Base-by-base conservation (phyloP, 1,140 invertebrate genomes). In the Vanessa atalanta region DNA sequence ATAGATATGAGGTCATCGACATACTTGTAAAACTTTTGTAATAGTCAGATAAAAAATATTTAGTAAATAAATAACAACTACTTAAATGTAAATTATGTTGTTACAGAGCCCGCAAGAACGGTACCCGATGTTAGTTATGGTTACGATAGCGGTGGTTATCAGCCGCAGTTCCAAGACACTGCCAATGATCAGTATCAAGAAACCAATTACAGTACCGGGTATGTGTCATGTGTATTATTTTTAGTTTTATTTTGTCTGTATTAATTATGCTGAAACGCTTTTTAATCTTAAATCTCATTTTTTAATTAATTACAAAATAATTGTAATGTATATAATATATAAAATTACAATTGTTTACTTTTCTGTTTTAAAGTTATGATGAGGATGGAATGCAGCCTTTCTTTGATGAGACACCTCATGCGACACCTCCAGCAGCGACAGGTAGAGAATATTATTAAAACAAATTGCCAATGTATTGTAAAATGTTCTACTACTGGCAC, bases 351-450 rank as follows among this genome's bases (percentile, higher is more conserved):
- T 55, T 16, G n/a, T 16, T 16, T 16, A n/a, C n/a, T 57, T 23
- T 23, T 66, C 20, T 65, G 70, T 14, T 68, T 63, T 66, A 61
- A 61, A 91, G 88, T 81, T 91, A 89, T 70, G 90, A 93, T 67
- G 89, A 91, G 66, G 90, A 92, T 83, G 90, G 88, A 26, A 91
- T 91, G 88, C 91, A 93, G 76, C 91, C 91, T 26, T 93, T 93
- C 78, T 93, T 93, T 73, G 85, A 91, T 65, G 91, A 93, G 75
- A 93, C 91, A n/a, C 91, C 91, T 31, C 91, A 93, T 61, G 91
- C 91, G 8, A 93, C 91, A 50, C 91, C 91, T 50, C 89, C 91
- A 77, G 91, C 90, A 47, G 87, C 87, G 31, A 80, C 79, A 85
- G 88, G 89, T 91, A 86, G 1, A 43, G 37, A 3, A 9, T 9